Conservation (phyloP, 2,888 invertebrate species). For the Apamea sordens region DNA sequence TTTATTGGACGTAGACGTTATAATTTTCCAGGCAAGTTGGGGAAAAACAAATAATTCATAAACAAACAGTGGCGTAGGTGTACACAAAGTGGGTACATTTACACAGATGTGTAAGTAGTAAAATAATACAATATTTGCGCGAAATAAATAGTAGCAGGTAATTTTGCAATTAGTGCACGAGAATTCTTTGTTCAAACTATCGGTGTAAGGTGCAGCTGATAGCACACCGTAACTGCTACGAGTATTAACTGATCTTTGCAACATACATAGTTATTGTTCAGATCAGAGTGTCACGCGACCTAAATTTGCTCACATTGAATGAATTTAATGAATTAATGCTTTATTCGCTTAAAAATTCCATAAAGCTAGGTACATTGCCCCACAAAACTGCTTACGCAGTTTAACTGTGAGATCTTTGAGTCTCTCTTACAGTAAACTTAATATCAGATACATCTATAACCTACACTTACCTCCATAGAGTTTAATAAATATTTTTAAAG, state of each 20-base stretch:
- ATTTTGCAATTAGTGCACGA: not conserved
- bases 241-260: not conserved
- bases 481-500: no score
- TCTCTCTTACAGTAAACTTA: no score
- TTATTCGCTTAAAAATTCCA: no score
- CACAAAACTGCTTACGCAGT: no score
- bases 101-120: conserved; percentile 37
- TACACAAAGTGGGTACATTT: conserved; percentile 51
- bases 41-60: conserved; percentile 72
- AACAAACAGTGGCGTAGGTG: conserved; percentile 64
- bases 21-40: conserved; percentile 69
- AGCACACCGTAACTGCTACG: not conserved
- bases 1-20: conserved; percentile 66
- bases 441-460: no score
- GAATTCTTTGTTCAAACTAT: not conserved
- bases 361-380: no score
- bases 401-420: no score
- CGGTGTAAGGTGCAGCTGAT: not conserved
- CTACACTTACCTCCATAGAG: no score
- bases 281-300: not conserved
- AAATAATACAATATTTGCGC: not conserved
- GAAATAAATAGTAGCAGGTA: not conserved
- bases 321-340: no score
- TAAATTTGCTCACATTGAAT: not conserved
- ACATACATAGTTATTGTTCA: not conserved